Evolutionary conservation across 1,140 invertebrate genomes (phyloP).

Genomic region (Daktulosphaira vitifoliae): DNA sequence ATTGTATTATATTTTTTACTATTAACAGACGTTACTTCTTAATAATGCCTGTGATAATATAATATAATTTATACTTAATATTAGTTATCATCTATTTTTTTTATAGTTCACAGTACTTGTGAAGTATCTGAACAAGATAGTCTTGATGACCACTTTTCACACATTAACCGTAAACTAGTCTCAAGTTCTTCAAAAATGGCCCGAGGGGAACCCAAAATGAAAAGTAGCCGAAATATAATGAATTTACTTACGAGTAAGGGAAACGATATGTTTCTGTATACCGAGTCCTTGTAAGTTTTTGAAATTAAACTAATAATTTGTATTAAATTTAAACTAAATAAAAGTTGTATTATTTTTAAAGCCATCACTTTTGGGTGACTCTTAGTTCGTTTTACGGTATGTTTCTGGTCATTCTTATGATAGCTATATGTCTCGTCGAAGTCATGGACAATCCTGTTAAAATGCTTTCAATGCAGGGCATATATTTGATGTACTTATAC

Average conservation of each 20-base stretch:
- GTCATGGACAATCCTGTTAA: slow-evolving; percentile 53
- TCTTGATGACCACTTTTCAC: slow-evolving; percentile 25
- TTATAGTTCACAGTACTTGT: slow-evolving; percentile 23
- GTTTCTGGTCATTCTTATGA: slow-evolving; percentile 51
- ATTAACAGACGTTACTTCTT: too few species aligned
- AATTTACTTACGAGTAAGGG: slow-evolving; percentile 13
- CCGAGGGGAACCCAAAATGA: slow-evolving; percentile 6
- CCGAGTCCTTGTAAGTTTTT: slow-evolving; percentile 11
- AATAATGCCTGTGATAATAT: too few species aligned
- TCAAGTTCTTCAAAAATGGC: slow-evolving; percentile 13
- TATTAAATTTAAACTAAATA: neutral
- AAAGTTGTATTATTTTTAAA: slow-evolving; percentile 42
- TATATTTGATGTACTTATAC: slow-evolving; percentile 57
- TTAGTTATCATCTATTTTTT: too few species aligned
- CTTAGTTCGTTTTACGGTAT: slow-evolving; percentile 56
- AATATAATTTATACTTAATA: too few species aligned
- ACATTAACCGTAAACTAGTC: slow-evolving; percentile 18
- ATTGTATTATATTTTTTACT: too few species aligned
- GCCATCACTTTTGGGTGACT: slow-evolving; percentile 51
- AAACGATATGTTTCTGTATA: slow-evolving; percentile 7
- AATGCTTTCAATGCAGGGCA: slow-evolving; percentile 54
- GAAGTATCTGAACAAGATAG: slow-evolving; percentile 26
- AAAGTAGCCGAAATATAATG: slow-evolving; percentile 11
- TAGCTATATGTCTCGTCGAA: slow-evolving; percentile 52
- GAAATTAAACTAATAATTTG: neutral